Conservation (phyloP, 37 sponge, comb jelly and placozoan genomes). For the Oscarella lobularis region DNA sequence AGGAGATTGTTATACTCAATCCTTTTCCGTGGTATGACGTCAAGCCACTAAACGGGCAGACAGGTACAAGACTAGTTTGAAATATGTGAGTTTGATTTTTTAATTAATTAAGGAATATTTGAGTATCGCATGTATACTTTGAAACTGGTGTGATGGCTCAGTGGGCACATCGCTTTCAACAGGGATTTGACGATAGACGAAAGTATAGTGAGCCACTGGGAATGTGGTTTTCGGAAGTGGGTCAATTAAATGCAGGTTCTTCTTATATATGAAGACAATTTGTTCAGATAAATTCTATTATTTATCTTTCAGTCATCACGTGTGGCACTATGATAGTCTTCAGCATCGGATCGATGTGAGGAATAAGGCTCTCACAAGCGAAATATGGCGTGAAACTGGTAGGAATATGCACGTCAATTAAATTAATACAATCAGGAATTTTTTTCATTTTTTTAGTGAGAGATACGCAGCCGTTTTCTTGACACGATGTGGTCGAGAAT, state of each 20-base stretch:
- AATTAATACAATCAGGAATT: neutral
- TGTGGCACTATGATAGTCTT: neutral
- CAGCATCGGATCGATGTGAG: neutral
- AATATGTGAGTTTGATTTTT: neutral
- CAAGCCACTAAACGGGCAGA: neutral
- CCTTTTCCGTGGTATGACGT: neutral
- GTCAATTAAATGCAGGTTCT: neutral
- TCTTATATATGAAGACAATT: too few relatives aligned
- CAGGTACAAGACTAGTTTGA: neutral
- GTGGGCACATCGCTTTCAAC: slow-evolving; percentile 1
- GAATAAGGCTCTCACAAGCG: neutral
- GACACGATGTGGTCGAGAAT: neutral
- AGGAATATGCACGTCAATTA: neutral
- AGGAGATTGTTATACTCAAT: neutral
- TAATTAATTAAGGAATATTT: neutral
- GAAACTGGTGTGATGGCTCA: neutral
- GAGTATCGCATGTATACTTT: neutral
- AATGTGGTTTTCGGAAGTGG: neutral
- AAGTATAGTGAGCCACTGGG: neutral
- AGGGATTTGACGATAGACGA: neutral
- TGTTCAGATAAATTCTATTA: too few relatives aligned
- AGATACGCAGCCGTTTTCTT: neutral
- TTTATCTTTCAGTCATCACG: too few relatives aligned
- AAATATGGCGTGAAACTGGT: neutral
- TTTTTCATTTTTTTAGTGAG: neutral